These are phyloP conservation scores for Agonum fuliginosum DNA, from an alignment of 2,888 invertebrate genomes.

Conservation along the genomic window DNA sequence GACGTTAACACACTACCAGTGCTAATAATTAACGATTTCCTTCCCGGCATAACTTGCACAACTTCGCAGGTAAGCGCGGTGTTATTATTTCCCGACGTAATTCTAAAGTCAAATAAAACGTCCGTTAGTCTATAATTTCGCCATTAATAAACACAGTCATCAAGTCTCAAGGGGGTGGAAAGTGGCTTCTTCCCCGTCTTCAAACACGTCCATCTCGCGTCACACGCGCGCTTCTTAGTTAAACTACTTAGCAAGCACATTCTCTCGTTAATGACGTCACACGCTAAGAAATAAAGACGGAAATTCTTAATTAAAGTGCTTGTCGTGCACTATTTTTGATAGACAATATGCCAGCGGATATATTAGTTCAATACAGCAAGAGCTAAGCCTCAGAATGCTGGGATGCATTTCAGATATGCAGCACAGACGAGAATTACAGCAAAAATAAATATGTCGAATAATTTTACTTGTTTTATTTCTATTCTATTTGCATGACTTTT, in stretches of 20 bases:
- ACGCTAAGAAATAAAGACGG: constrained; percentile 39
- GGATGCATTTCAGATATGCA: not conserved
- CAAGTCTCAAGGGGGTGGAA: constrained; percentile 5
- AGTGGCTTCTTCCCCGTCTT: not conserved
- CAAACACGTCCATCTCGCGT: constrained; percentile 38
- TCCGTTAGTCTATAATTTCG: constrained; percentile 51
- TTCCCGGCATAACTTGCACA: constrained; percentile 31
- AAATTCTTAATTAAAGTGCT: constrained; percentile 55
- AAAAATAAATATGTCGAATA: too few relatives aligned
- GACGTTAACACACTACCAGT: constrained; percentile 21
- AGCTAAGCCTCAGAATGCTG: not conserved
- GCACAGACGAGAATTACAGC: too few relatives aligned
- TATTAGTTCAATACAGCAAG: not conserved
- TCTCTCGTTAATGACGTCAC: constrained; percentile 44
- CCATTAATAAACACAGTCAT: constrained; percentile 56
- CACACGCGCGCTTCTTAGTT: not conserved
- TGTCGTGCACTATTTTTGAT: constrained; percentile 42
- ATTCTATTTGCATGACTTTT: too few relatives aligned
- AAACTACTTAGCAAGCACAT: constrained; percentile 54
- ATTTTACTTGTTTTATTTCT: too few relatives aligned
- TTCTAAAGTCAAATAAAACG: constrained; percentile 45
- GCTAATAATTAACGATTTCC: constrained; percentile 47
- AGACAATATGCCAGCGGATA: constrained; percentile 1
- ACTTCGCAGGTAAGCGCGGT: constrained; percentile 39
- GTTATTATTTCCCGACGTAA: constrained; percentile 41